These are phyloP conservation scores for Podarcis muralis DNA, from an alignment of 2,113 vertebrate species.

Conservation along the genomic window DNA sequence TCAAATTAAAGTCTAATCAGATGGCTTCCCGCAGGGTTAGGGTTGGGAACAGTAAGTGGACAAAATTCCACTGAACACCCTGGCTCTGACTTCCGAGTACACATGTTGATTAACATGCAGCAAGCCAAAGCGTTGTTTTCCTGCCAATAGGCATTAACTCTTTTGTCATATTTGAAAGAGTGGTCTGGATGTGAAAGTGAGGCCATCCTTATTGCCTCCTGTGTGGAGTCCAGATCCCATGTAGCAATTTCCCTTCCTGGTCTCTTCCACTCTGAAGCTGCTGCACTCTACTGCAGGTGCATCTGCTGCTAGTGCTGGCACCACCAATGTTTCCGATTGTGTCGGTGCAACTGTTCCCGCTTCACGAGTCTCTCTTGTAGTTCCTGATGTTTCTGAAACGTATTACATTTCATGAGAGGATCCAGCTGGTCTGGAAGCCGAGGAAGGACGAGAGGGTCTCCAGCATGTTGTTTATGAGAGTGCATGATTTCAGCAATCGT, in stretches of 20 bases:
- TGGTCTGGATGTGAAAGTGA: constrained; percentile 34
- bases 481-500: constrained; percentile 50
- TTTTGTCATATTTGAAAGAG: constrained; percentile 33
- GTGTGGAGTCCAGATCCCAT: constrained; percentile 11
- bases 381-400: constrained; percentile 48
- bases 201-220: constrained; percentile 39
- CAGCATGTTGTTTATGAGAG: constrained; percentile 57
- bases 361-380: constrained; percentile 59
- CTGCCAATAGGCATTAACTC: constrained; percentile 35
- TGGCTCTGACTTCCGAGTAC: neutral
- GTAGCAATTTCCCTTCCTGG: constrained; percentile 27
- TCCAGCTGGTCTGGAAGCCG: constrained; percentile 54
- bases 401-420: constrained; percentile 65
- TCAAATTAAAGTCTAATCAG: too few species aligned
- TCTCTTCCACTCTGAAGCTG: neutral
- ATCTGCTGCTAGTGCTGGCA: constrained; percentile 35
- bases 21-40: too few species aligned
- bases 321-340: constrained; percentile 1
- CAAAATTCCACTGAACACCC: neutral
- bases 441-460: constrained; percentile 43
- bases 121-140: neutral
- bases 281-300: constrained; percentile 44
- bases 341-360: constrained; percentile 52
- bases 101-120: neutral
- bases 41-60: too few species aligned